These are phyloP conservation scores for Seriola rivoliana DNA, from an alignment of 2,113 vertebrate species.

Conservation along the genomic window DNA sequence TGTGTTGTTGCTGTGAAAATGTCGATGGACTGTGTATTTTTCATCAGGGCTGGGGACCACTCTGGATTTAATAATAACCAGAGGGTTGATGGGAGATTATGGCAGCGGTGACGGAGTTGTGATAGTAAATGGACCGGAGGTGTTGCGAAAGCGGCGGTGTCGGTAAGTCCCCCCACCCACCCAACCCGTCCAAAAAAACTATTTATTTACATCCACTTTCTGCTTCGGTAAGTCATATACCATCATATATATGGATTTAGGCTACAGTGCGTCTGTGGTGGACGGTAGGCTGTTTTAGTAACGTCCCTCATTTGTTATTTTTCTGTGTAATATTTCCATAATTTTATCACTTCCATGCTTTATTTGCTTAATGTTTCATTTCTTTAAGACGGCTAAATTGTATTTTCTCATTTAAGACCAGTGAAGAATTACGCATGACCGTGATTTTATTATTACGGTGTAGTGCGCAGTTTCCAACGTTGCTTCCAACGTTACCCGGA, in stretches of 20 bases:
- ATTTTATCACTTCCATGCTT: accelerated
- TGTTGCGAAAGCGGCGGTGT: constrained; percentile 21
- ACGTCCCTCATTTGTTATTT: background rate
- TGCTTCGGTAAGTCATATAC: background rate
- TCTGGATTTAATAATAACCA: constrained; percentile 1
- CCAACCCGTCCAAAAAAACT: background rate
- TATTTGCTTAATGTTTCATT: background rate
- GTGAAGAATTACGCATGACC: constrained; percentile 6
- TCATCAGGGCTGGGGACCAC: constrained; percentile 39
- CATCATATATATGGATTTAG: constrained; percentile 8
- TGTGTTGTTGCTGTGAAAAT: constrained; percentile 83
- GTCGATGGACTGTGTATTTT: constrained; percentile 62
- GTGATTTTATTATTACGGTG: constrained; percentile 27
- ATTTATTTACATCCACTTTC: constrained; percentile 20
- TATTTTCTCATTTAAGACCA: background rate
- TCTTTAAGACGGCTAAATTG: too few species aligned
- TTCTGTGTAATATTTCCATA: background rate
- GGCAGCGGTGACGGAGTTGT: constrained; percentile 18
- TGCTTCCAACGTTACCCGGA: constrained; percentile 54
- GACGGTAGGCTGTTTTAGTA: background rate
- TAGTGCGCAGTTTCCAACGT: constrained; percentile 49
- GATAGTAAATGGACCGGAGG: background rate
- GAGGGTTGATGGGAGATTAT: constrained; percentile 6
- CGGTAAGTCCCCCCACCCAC: constrained; percentile 40
- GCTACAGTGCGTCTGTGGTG: constrained; percentile 9